phyloP scores from a whole-genome alignment of 2,888 invertebrate species.

The Dicyrtoma fusca region DNA sequence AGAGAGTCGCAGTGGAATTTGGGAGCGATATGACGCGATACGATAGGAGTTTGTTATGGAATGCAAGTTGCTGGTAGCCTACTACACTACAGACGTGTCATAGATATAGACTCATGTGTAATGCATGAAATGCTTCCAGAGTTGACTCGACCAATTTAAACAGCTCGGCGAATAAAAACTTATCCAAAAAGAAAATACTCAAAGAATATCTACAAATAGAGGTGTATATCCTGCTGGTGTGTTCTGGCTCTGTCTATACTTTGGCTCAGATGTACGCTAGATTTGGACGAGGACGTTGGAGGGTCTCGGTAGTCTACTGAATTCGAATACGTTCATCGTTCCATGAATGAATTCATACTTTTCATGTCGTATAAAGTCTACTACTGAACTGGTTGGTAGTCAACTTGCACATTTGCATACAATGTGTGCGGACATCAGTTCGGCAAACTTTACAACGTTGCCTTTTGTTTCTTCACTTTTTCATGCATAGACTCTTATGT shows the following conservation, averaged over 20 bases:
- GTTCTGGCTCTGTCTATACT: no score
- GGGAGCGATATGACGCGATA: not conserved
- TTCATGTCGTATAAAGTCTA: not conserved
- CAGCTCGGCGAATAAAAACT: constrained; percentile 15
- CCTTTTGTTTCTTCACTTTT: not conserved
- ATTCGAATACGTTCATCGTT: constrained; percentile 18
- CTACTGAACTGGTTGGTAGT: no score
- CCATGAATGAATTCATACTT: constrained; percentile 19
- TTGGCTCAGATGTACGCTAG: no score
- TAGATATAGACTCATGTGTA: constrained; percentile 22
- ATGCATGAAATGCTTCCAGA: constrained; percentile 29
- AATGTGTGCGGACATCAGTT: constrained; percentile 1
- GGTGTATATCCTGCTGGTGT: no score
- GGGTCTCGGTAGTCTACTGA: no score
- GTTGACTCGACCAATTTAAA: constrained; percentile 25
- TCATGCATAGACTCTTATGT: no score
- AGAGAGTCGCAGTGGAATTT: constrained; percentile 16
- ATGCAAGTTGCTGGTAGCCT: no score
- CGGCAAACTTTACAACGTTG: not conserved
- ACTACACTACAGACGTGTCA: no score
- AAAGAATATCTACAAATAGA: not conserved
- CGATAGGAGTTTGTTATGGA: not conserved
- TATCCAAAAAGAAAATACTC: not conserved
- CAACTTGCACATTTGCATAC: not conserved
- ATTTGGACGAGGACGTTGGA: no score